These are phyloP conservation scores for Perognathus longimembris DNA, from an alignment of 2,113 vertebrate species.

Conservation along the genomic window DNA sequence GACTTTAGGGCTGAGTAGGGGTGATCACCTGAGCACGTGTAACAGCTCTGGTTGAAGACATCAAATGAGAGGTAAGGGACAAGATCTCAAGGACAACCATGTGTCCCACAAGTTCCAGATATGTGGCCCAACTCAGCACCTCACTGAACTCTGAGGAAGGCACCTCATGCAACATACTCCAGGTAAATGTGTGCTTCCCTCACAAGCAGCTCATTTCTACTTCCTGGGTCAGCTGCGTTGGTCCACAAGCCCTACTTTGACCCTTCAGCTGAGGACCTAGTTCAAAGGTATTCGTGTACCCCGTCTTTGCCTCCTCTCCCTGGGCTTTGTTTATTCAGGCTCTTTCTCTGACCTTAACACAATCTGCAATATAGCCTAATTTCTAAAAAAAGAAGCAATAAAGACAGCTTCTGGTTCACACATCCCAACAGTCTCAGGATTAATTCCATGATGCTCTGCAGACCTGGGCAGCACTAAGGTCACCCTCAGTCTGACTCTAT, in stretches of 20 bases:
- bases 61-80: not conserved
- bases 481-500: accelerated
- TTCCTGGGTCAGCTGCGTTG: not conserved
- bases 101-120: not conserved
- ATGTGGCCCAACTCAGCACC: not conserved
- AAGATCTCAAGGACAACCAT: not conserved
- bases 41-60: not conserved
- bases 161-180: not conserved
- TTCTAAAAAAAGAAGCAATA: not conserved
- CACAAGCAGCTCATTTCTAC: not conserved
- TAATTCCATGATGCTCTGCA: not conserved
- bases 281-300: no score
- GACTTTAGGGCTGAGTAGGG: not conserved
- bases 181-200: accelerated
- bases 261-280: not conserved
- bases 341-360: not conserved
- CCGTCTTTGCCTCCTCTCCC: not conserved
- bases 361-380: not conserved
- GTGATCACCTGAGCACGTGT: no score
- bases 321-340: not conserved
- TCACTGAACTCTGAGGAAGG: not conserved
- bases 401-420: not conserved
- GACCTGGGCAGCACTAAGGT: no score
- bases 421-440: no score
- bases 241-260: no score